phyloP scores from a whole-genome alignment of 2,113 vertebrate species.

The Elaphurus davidianus region DNA sequence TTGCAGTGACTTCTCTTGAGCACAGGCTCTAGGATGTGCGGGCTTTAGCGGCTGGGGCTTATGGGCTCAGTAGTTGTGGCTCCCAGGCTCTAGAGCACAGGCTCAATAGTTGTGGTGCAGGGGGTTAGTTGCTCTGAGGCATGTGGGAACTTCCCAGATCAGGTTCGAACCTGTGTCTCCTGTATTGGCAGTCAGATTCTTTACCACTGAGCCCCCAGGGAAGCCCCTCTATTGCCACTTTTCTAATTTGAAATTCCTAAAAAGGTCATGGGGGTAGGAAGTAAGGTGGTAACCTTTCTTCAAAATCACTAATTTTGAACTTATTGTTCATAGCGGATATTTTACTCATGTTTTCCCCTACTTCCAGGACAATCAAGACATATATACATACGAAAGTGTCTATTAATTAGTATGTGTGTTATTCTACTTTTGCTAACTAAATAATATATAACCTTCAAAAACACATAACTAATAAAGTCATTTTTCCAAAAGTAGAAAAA shows the following conservation, averaged over 20 bases:
- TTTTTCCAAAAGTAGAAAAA: not conserved
- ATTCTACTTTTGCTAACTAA: not conserved
- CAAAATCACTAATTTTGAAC: constrained; percentile 13
- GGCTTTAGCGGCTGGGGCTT: not conserved
- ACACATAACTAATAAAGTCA: not conserved
- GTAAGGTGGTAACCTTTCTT: not conserved
- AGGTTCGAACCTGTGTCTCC: not conserved
- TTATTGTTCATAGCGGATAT: not conserved
- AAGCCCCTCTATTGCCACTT: not conserved
- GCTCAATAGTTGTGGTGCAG: not conserved
- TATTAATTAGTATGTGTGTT: not conserved
- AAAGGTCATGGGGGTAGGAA: not conserved
- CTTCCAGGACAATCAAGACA: not conserved
- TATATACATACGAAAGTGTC: not conserved
- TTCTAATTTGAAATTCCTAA: constrained; percentile 39
- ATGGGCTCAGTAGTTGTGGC: not conserved
- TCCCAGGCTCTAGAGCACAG: not conserved
- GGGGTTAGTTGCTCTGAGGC: not conserved
- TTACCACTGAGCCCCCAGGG: not conserved
- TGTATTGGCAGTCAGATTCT: not conserved
- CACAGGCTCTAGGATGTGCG: not conserved
- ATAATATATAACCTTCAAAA: not conserved
- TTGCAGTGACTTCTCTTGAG: not conserved
- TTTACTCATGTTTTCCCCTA: not conserved
- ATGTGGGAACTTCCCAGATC: not conserved